These are phyloP conservation scores for Oeneis ivallda DNA, from an alignment of 2,888 invertebrate species.

Conservation along the genomic window DNA sequence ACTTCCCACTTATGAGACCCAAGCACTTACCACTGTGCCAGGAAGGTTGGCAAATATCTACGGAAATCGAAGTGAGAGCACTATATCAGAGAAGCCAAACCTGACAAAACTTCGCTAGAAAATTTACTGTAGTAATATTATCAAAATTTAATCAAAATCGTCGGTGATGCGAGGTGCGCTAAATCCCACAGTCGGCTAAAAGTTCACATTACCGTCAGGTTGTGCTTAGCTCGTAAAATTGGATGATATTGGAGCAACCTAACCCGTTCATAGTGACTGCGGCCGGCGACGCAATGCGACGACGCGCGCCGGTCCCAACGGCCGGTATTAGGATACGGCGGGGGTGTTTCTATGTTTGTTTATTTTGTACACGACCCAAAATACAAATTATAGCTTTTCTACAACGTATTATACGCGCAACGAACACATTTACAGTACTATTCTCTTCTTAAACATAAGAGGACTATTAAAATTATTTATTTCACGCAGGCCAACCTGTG, in stretches of 20 bases:
- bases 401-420: no score
- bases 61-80: background rate
- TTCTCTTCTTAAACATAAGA: no score
- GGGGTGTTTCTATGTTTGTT: constrained; percentile 19
- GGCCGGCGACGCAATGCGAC: constrained; percentile 38
- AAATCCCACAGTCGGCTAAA: constrained; percentile 27
- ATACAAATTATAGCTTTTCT: background rate
- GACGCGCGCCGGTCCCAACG: constrained; percentile 25
- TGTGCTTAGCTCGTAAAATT: constrained; percentile 36
- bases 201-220: constrained; percentile 36
- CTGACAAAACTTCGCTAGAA: background rate
- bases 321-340: constrained; percentile 27
- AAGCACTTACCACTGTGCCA: no score
- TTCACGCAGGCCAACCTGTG: no score
- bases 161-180: constrained; percentile 20
- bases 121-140: background rate
- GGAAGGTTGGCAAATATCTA: background rate
- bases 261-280: constrained; percentile 38
- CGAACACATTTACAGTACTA: no score
- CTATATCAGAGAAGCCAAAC: background rate
- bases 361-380: constrained; percentile 14
- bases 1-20: no score
- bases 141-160: constrained; percentile 15
- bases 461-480: no score
- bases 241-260: constrained; percentile 35